These are phyloP conservation scores for Neomicropteryx cornuta DNA, from an alignment of 1,140 invertebrate genomes.

Conservation along the genomic window DNA sequence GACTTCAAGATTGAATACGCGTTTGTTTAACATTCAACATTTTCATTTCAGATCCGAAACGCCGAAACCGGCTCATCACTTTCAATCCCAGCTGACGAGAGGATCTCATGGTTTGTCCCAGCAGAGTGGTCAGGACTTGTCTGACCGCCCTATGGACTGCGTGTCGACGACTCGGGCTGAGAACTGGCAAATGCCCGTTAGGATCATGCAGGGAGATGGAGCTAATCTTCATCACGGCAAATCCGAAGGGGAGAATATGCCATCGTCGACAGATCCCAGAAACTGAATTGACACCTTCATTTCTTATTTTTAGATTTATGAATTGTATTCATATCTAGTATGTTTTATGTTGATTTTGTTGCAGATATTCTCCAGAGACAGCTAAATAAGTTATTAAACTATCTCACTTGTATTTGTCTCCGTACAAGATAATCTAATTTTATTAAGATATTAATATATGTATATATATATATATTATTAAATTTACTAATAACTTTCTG, in stretches of 20 bases:
- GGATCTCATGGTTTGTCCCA: slow-evolving; percentile 27
- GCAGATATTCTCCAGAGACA: too few relatives aligned
- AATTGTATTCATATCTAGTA: too few relatives aligned
- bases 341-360: too few relatives aligned
- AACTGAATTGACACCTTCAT: slow-evolving; percentile 20
- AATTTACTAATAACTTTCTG: too few relatives aligned
- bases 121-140: slow-evolving; percentile 17
- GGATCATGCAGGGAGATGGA: slow-evolving; percentile 15
- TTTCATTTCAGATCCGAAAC: slow-evolving; percentile 27
- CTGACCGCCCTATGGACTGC: slow-evolving; percentile 28
- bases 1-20: slow-evolving; percentile 2
- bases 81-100: slow-evolving; percentile 35
- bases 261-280: slow-evolving; percentile 34
- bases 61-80: slow-evolving; percentile 29
- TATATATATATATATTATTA: too few relatives aligned
- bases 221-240: slow-evolving; percentile 27
- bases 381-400: too few relatives aligned
- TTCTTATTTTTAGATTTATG: too few relatives aligned
- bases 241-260: slow-evolving; percentile 32
- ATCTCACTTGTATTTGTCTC: too few relatives aligned
- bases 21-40: background rate
- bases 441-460: too few relatives aligned
- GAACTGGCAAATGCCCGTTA: slow-evolving; percentile 11
- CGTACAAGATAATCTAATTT: too few relatives aligned
- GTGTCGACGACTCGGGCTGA: slow-evolving; percentile 29